phyloP scores from a whole-genome alignment of 2,888 invertebrate species.

The Melieria omissa region DNA sequence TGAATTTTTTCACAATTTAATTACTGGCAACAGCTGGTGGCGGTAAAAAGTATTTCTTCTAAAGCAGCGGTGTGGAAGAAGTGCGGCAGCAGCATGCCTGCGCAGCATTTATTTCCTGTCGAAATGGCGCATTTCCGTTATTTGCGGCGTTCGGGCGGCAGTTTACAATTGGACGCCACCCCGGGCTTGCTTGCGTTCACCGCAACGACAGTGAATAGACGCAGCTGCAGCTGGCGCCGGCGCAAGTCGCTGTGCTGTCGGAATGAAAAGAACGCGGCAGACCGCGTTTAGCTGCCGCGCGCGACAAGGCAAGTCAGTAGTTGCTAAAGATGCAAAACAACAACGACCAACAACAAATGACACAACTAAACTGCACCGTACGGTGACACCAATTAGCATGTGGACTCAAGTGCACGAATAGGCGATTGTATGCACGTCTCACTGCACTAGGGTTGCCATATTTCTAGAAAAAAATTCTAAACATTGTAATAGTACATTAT shows the following conservation, averaged over 20 bases:
- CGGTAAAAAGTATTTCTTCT: no score
- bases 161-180: background rate
- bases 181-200: background rate
- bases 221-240: background rate
- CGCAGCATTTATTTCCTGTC: slow-evolving; percentile 40
- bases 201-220: background rate
- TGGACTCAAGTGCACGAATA: slow-evolving; percentile 2
- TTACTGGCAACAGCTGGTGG: no score
- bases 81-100: no score
- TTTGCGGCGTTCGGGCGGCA: no score
- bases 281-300: background rate
- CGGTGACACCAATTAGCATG: slow-evolving; percentile 30
- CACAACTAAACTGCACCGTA: slow-evolving; percentile 8
- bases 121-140: slow-evolving; percentile 47
- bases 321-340: slow-evolving; percentile 14
- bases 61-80: no score
- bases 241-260: background rate
- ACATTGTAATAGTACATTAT: background rate
- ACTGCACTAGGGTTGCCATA: background rate
- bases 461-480: background rate
- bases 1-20: no score
- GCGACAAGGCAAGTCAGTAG: background rate
- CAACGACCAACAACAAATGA: slow-evolving; percentile 12
- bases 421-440: background rate
- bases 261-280: background rate